phyloP scores from a whole-genome alignment of 1,140 invertebrate genomes.

The Aphidius gifuensis region DNA sequence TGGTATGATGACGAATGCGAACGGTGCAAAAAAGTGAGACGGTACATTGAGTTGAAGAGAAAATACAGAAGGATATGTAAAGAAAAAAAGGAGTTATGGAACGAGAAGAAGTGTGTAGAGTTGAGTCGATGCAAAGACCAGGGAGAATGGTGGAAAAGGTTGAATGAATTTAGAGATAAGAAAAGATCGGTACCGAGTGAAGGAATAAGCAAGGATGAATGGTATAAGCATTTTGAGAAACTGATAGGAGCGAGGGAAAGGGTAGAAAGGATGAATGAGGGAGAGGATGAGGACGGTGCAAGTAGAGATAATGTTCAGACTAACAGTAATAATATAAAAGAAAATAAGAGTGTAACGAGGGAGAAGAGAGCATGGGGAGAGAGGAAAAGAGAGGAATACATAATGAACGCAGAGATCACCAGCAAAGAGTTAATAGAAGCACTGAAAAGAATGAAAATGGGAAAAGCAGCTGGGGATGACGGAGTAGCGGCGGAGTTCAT shows the following conservation, averaged over 20 bases:
- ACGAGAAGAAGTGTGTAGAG: not conserved
- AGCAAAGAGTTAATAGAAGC: not conserved
- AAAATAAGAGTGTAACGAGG: not conserved
- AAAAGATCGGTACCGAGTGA: not conserved
- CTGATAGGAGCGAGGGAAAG: too few species aligned
- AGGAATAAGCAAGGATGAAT: conserved; percentile 9
- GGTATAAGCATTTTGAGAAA: conserved; percentile 12
- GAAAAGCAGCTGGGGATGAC: conserved; percentile 34
- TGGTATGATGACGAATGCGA: too few species aligned
- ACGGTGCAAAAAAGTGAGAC: not conserved
- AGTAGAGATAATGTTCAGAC: too few species aligned
- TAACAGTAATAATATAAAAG: not conserved
- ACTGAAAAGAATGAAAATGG: not conserved
- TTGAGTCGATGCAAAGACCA: not conserved
- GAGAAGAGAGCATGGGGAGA: not conserved
- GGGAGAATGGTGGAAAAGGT: not conserved
- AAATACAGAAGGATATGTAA: not conserved
- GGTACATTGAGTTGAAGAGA: not conserved
- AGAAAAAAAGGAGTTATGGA: not conserved
- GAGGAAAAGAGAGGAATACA: not conserved
- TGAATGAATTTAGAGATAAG: not conserved
- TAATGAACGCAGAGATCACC: not conserved
- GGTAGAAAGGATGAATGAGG: not conserved
- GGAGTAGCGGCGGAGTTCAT: conserved; percentile 33
- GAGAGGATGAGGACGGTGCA: too few species aligned